Evolutionary conservation across 2,797 vertebrate genomes (phyloP).

Genomic region (Tragopan temminckii): DNA sequence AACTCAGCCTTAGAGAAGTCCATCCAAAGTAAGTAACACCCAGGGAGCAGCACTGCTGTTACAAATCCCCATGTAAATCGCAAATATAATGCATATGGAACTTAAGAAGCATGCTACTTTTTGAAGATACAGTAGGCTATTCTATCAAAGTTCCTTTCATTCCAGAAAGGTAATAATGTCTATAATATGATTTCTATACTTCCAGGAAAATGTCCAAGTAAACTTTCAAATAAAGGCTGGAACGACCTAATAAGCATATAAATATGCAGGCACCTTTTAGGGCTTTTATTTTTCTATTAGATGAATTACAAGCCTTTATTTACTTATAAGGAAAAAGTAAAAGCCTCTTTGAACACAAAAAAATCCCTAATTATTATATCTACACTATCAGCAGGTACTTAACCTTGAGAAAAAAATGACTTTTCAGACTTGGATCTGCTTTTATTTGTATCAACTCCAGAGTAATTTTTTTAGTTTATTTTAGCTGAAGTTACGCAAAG

Average conservation of each 20-base stretch:
- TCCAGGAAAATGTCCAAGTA: slow-evolving; percentile 21
- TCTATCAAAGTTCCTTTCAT: slow-evolving; percentile 55
- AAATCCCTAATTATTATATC: not conserved
- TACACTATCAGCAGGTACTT: not conserved
- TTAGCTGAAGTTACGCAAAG: not conserved
- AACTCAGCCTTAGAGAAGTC: slow-evolving; percentile 65
- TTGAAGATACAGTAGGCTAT: slow-evolving; percentile 49
- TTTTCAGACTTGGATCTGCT: not conserved
- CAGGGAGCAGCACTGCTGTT: slow-evolving; percentile 33
- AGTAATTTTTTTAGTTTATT: not conserved
- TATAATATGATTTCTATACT: not conserved
- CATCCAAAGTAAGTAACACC: slow-evolving; percentile 66
- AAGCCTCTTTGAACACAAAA: not conserved
- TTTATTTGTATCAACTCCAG: not conserved
- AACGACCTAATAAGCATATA: slow-evolving; percentile 2
- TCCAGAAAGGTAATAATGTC: slow-evolving; percentile 31
- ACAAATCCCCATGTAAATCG: slow-evolving; percentile 79
- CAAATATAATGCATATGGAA: slow-evolving; percentile 59
- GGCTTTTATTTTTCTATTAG: not conserved
- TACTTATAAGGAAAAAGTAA: not conserved
- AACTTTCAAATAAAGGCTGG: slow-evolving; percentile 34
- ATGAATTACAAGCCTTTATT: not conserved
- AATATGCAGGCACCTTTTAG: not conserved
- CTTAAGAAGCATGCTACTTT: slow-evolving; percentile 55
- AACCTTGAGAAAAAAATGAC: not conserved